These are phyloP conservation scores for Ophiothrix spiculata DNA, from an alignment of 35 echinoderm and acorn worm genomes.

Conservation along the genomic window DNA sequence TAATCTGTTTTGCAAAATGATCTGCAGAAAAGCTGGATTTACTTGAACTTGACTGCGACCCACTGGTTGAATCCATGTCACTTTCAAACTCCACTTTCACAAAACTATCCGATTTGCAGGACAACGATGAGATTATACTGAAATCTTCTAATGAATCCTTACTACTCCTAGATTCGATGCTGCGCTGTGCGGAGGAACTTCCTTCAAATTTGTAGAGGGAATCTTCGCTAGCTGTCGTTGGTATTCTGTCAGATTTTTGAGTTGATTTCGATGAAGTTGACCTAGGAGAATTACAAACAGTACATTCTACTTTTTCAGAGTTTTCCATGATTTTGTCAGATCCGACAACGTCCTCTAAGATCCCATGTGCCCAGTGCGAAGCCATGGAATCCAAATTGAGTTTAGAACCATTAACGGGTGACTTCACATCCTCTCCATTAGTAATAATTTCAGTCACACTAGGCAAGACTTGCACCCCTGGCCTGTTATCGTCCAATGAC, in stretches of 20 bases:
- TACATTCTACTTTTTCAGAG: not conserved
- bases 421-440: not conserved
- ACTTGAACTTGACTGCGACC: slow-evolving; percentile 24
- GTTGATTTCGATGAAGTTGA: not conserved
- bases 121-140: slow-evolving; percentile 70
- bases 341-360: not conserved
- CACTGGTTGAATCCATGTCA: slow-evolving; percentile 21
- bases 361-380: not conserved
- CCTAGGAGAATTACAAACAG: not conserved
- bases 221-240: not conserved
- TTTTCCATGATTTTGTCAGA: not conserved
- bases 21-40: slow-evolving; percentile 18
- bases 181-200: not conserved
- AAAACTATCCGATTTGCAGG: slow-evolving; percentile 67
- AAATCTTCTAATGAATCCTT: slow-evolving; percentile 63
- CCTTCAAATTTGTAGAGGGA: not conserved
- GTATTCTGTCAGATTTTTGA: slow-evolving; percentile 3
- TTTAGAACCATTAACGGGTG: not conserved
- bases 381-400: not conserved
- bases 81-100: slow-evolving; percentile 59
- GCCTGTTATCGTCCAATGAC: not conserved
- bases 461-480: not conserved
- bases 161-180: slow-evolving; percentile 34
- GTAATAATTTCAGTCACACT: not conserved
- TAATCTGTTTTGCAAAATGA: not conserved